phyloP scores from a whole-genome alignment of 2,113 vertebrate genomes.

The Ageneiosus marmoratus region DNA sequence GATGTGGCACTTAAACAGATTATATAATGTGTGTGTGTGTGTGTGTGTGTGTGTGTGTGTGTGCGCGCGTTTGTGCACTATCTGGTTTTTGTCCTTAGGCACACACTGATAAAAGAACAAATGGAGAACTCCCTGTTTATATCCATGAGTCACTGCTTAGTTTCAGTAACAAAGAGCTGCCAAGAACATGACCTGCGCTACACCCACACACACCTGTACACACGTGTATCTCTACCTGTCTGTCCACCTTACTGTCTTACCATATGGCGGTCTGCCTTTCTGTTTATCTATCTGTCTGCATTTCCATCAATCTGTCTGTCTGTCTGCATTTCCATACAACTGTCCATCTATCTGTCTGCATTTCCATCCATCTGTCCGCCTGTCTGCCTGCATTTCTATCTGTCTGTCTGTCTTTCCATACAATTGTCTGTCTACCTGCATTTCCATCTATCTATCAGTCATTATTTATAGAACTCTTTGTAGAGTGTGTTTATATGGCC shows the following conservation, averaged over 20 bases:
- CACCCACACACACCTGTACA: not conserved
- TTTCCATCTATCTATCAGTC: too few relatives aligned
- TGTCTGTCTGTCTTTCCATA: not conserved
- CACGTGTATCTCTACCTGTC: not conserved
- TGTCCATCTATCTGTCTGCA: too few relatives aligned
- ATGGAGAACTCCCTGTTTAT: not conserved
- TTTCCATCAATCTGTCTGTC: too few relatives aligned
- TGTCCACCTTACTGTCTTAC: not conserved
- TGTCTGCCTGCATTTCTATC: not conserved
- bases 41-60: not conserved
- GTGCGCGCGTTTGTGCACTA: not conserved
- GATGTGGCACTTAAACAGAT: not conserved
- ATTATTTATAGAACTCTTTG: not conserved
- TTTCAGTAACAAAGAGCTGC: not conserved
- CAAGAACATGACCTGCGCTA: not conserved
- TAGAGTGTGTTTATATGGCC: not conserved
- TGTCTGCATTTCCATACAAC: too few relatives aligned
- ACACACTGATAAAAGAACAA: slow-evolving; percentile 6
- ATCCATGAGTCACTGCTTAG: not conserved
- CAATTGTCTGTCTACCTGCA: too few relatives aligned
- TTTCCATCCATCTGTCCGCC: too few relatives aligned
- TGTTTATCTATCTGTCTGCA: too few relatives aligned
- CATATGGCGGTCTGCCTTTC: not conserved
- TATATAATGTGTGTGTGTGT: not conserved
- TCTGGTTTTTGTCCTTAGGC: not conserved